Evolutionary conservation across 2,113 vertebrate genomes (phyloP), one percentile per base, ranked within the genome.

Genomic region (Campylorhamphus procurvoides): DNA sequence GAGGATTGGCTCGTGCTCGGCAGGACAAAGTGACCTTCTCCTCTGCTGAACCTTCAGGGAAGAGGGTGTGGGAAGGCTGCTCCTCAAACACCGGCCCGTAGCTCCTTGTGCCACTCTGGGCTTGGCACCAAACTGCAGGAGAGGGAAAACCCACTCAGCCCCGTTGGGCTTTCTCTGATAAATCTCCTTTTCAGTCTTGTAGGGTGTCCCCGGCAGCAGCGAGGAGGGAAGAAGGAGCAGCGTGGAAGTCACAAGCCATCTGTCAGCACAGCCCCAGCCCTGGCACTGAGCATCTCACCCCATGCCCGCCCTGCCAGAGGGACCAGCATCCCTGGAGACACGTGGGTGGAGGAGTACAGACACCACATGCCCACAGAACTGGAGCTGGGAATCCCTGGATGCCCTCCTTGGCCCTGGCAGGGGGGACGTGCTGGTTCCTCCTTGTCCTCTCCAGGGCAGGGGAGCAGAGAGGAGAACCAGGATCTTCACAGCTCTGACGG

Each of bases 51-150:
- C 99, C 99, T 86, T 99, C 99, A 4, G 99, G 99, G 97, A 99
- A 99, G 53, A 99, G 98, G 8, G 98, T 95, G 88, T 98, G 98
- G 37, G 95, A 97, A 2, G 99, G 99, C 93, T 99, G 99, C 94
- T 99, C 99, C 84, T 99, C 99, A 90, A 99, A 99, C 89, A 99
- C 97, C 2, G 99, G 99, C 46, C 99, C 99, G 7, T 99, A 99
- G 97, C 97, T 98, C 88, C 98, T 98, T 0, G 96, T 66, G 69
- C 95, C 67, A 1, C 94, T 56, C 82, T 91, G 94, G 95, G 97
- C 81, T 29, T 91, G 95, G 72, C 83, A 96, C 94, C 94, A 93
- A 33, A 90, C 98, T 98, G 96, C 33, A 60, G 66, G 33, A 50
- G n/a, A 91, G n/a, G 40, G 68, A 39, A 76, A 81, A 77, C 25